These are phyloP conservation scores for Indicator maculatus DNA, from an alignment of 2,113 vertebrate genomes.

Conservation along the genomic window DNA sequence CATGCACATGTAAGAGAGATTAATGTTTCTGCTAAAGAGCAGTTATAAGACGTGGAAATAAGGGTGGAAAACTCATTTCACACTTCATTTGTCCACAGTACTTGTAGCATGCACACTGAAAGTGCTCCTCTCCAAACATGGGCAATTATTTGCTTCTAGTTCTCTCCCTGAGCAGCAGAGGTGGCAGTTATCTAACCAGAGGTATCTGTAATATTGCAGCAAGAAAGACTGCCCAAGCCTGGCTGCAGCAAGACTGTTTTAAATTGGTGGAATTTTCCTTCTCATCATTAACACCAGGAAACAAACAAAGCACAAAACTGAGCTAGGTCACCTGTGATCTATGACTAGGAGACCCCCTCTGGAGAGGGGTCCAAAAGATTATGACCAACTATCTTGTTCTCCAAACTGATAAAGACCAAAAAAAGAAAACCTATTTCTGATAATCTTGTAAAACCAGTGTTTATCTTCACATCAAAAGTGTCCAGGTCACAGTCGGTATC, in stretches of 20 bases:
- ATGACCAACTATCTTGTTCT: not conserved
- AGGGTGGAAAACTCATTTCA: constrained; percentile 14
- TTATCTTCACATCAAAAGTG: not conserved
- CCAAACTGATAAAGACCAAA: not conserved
- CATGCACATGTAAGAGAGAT: not conserved
- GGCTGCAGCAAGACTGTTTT: not conserved
- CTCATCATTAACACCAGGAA: not conserved
- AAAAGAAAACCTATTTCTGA: not conserved
- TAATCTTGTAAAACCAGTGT: not conserved
- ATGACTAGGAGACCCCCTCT: not conserved
- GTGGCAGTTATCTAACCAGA: not conserved
- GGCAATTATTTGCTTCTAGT: not conserved
- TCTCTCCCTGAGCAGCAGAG: not conserved
- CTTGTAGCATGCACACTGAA: not conserved
- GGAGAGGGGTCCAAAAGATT: not conserved
- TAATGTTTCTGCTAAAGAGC: not conserved
- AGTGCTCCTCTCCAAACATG: not conserved
- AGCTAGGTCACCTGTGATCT: not conserved
- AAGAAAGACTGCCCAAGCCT: not conserved
- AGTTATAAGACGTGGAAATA: not conserved
- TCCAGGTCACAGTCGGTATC: not conserved
- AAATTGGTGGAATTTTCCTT: not conserved
- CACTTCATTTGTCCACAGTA: not conserved
- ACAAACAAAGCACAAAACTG: not conserved
- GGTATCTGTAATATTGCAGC: not conserved